phyloP scores from a whole-genome alignment of 2,113 vertebrate genomes.

The Bothrops jararaca region DNA sequence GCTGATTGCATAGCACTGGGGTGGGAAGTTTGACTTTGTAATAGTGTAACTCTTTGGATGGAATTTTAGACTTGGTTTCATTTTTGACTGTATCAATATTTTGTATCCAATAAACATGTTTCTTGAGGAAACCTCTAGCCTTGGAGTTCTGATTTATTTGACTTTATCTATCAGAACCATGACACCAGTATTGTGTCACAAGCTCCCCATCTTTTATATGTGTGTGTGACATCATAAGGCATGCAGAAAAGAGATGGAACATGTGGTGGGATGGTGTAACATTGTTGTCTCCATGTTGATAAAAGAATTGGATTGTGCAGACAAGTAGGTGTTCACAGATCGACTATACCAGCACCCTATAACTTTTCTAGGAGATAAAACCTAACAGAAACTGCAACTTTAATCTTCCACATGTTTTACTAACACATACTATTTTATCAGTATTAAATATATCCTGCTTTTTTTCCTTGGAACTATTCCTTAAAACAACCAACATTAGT shows the following conservation, averaged over 20 bases:
- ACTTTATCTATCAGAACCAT: too few relatives aligned
- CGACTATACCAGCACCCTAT: not conserved
- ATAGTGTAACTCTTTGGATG: too few relatives aligned
- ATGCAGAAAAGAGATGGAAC: not conserved
- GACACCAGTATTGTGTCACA: not conserved
- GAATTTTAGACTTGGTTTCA: too few relatives aligned
- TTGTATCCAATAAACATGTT: too few relatives aligned
- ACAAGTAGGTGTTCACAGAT: not conserved
- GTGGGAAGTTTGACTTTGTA: too few relatives aligned
- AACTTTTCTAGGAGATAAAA: not conserved
- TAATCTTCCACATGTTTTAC: not conserved
- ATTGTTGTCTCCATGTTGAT: not conserved
- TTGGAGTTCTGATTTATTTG: too few relatives aligned
- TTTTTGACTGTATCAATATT: too few relatives aligned
- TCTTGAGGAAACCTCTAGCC: too few relatives aligned
- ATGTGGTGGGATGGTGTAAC: not conserved
- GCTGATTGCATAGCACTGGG: too few relatives aligned
- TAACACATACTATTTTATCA: too few relatives aligned
- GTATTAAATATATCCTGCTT: too few relatives aligned
- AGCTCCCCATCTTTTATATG: not conserved
- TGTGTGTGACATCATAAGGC: not conserved
- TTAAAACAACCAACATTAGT: not conserved
- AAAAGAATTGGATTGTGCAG: not conserved
- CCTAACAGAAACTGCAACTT: not conserved
- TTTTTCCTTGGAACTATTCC: too few relatives aligned